Percentiles rank a stretch among this genome's conserved stretches.
phyloP scores from a whole-genome alignment of 37 sponge, comb jelly and placozoan species.

The Lycopodina hypogea region DNA sequence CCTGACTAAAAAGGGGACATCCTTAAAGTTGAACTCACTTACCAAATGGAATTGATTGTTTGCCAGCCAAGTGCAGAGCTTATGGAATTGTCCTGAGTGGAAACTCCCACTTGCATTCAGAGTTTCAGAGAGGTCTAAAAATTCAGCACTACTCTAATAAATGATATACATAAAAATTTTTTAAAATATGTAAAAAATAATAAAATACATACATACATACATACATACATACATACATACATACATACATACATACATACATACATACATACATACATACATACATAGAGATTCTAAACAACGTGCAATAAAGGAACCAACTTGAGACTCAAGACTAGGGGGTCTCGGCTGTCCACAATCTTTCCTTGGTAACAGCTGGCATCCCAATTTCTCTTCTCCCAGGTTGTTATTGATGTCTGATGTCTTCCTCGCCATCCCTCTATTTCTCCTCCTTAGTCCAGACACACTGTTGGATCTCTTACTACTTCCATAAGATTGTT shows the following conservation, averaged over 20 bases:
- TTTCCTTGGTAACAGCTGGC: too few species aligned
- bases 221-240: too few species aligned
- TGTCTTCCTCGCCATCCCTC: not conserved
- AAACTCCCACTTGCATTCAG: not conserved
- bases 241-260: conserved; percentile 13
- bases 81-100: conserved; percentile 22
- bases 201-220: too few species aligned
- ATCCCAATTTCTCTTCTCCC: too few species aligned
- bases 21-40: not conserved
- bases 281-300: not conserved
- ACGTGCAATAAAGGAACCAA: too few species aligned
- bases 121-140: not conserved
- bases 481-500: not conserved
- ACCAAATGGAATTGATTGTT: conserved; percentile 31
- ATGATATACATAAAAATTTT: not conserved
- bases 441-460: not conserved
- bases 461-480: not conserved
- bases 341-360: too few species aligned
- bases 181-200: not conserved
- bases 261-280: conserved; percentile 17
- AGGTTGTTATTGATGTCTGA: not conserved
- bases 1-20: too few species aligned
- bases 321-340: too few species aligned
- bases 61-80: conserved; percentile 44
- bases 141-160: not conserved